Evolutionary conservation across 2,797 vertebrate species (phyloP).

Genomic region (Parauchenoglanis ngamensis): DNA sequence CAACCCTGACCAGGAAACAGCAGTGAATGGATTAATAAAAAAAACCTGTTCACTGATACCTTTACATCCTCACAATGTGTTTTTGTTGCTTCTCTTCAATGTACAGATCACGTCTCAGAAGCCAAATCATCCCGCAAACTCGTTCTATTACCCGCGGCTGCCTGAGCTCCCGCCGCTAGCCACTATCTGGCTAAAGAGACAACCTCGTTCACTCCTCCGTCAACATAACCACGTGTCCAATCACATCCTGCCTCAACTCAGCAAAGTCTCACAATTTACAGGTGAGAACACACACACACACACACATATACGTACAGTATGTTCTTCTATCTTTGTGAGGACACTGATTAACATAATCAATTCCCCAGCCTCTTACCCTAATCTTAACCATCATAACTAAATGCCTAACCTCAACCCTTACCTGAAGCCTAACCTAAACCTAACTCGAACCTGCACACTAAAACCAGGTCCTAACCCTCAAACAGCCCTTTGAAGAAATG

Average conservation of each 20-base stretch:
- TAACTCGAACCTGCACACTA: no score
- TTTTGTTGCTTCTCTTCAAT: not conserved
- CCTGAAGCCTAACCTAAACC: no score
- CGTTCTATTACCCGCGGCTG: conserved; percentile 80
- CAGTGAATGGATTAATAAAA: not conserved
- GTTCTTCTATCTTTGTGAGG: no score
- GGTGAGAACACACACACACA: conserved; percentile 59
- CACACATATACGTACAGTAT: no score
- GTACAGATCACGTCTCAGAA: conserved; percentile 79
- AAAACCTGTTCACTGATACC: not conserved
- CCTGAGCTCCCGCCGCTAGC: conserved; percentile 77
- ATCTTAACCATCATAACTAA: no score
- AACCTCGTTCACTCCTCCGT: conserved; percentile 62
- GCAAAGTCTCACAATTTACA: conserved; percentile 70
- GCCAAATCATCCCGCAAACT: conserved; percentile 82
- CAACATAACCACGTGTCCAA: conserved; percentile 74
- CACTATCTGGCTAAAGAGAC: conserved; percentile 71
- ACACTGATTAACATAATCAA: no score
- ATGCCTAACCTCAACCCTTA: no score
- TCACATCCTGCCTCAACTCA: conserved; percentile 77
- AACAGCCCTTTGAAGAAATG: no score
- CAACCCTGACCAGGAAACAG: not conserved
- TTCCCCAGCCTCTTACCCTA: no score
- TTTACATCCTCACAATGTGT: not conserved
- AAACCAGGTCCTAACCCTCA: no score